Percentiles rank a stretch among this genome's conserved stretches.
phyloP scores from a whole-genome alignment of 2,888 invertebrate genomes.

The Cerceris rybyensis region DNA sequence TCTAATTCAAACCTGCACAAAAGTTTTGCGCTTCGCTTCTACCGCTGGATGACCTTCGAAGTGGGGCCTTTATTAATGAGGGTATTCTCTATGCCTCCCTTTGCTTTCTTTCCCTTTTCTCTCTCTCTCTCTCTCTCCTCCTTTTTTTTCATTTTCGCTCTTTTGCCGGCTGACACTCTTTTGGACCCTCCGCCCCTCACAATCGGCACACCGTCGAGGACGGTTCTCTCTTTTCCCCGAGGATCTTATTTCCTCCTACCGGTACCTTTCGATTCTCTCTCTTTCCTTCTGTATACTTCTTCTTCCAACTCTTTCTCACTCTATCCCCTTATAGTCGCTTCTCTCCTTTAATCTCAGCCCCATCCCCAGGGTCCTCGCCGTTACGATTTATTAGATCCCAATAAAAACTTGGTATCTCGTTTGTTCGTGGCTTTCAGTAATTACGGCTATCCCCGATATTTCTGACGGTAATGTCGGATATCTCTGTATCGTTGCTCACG shows the following conservation, averaged over 20 bases:
- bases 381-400: conserved; percentile 6
- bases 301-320: not conserved
- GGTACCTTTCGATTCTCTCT: conserved; percentile 16
- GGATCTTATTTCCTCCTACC: conserved; percentile 50
- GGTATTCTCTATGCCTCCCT: conserved; percentile 56
- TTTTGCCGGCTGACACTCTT: conserved; percentile 57
- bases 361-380: not conserved
- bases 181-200: conserved; percentile 27
- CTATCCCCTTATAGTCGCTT: not conserved
- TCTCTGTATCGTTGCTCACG: too few species aligned
- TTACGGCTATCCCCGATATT: too few species aligned
- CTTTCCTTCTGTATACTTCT: not conserved
- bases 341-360: conserved; percentile 14
- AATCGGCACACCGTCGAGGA: conserved; percentile 21
- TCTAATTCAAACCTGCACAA: conserved; percentile 61
- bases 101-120: conserved; percentile 8
- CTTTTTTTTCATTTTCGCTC: conserved; percentile 21
- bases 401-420: not conserved
- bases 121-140: not conserved
- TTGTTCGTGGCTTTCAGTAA: not conserved
- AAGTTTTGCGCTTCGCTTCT: conserved; percentile 53
- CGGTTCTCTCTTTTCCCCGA: conserved; percentile 8
- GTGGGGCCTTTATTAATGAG: conserved; percentile 69
- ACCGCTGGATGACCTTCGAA: conserved; percentile 63
- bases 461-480: too few species aligned